phyloP scores from a whole-genome alignment of 2,888 invertebrate species.

The Drosophila fulvimacula region DNA sequence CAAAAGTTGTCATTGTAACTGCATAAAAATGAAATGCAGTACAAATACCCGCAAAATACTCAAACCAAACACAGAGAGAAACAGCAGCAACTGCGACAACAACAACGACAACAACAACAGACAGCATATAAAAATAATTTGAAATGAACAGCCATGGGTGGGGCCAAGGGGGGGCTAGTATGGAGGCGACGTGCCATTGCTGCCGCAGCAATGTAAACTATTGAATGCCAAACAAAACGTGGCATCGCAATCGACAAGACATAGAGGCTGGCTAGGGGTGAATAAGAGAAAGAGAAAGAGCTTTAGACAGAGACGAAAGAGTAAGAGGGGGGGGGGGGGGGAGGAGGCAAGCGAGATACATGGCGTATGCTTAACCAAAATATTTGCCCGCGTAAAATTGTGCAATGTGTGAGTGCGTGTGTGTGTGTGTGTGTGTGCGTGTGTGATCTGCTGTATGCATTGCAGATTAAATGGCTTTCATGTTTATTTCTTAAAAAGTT shows the following conservation, averaged over 20 bases:
- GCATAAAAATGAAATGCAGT: slow-evolving; percentile 73
- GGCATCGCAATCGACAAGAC: slow-evolving; percentile 51
- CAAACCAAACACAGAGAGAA: slow-evolving; percentile 26
- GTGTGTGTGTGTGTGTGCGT: slow-evolving; percentile 18
- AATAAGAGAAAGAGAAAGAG: neutral
- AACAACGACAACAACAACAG: slow-evolving; percentile 32
- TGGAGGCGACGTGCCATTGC: slow-evolving; percentile 20
- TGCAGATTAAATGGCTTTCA: slow-evolving; percentile 75
- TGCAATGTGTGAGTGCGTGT: slow-evolving; percentile 24
- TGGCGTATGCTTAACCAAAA: slow-evolving; percentile 73
- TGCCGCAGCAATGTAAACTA: slow-evolving; percentile 67
- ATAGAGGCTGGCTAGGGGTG: slow-evolving; percentile 2
- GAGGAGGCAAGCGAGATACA: slow-evolving; percentile 26
- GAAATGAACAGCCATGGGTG: slow-evolving; percentile 57
- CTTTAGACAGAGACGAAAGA: too few species aligned
- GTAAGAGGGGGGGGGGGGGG: neutral
- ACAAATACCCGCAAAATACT: slow-evolving; percentile 74
- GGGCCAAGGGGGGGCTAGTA: slow-evolving; percentile 1
- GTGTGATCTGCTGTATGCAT: slow-evolving; percentile 41
- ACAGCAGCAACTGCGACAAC: slow-evolving; percentile 27
- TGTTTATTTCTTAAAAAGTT: slow-evolving; percentile 68
- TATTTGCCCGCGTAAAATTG: slow-evolving; percentile 60
- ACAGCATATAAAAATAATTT: slow-evolving; percentile 73
- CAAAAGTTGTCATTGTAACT: slow-evolving; percentile 73
- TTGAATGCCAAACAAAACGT: slow-evolving; percentile 76